Conservation (phyloP, 2,113 vertebrate species). For the Megaceryle torquata region DNA sequence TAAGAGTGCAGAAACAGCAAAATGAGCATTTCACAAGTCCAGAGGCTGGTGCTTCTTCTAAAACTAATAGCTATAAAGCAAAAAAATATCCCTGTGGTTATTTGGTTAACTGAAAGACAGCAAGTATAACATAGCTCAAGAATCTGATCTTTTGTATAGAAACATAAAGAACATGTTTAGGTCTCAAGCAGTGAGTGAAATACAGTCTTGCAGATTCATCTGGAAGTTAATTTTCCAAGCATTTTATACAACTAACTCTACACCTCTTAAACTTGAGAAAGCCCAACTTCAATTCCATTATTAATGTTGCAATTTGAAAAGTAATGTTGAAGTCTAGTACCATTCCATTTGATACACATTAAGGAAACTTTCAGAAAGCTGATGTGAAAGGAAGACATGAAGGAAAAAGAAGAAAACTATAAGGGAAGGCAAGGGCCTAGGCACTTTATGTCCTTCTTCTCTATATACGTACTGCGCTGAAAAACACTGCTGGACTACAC, state of each 20-base stretch:
- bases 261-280: neutral
- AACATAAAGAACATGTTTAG: neutral
- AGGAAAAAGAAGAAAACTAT: neutral
- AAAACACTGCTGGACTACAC: neutral
- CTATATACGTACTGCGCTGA: neutral
- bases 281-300: neutral
- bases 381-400: neutral
- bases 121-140: neutral
- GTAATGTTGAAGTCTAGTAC: neutral
- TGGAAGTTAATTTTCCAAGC: neutral
- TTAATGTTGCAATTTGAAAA: neutral
- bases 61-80: neutral
- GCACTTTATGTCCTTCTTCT: neutral
- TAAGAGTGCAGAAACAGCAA: neutral
- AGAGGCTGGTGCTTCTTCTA: neutral
- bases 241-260: neutral
- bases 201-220: neutral
- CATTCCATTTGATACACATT: neutral
- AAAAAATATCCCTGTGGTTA: neutral
- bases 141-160: neutral
- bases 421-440: neutral
- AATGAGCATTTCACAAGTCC: neutral
- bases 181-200: neutral
- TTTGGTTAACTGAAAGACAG: neutral
- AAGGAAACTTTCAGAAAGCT: neutral